These are phyloP conservation scores for Unio pictorum DNA, from an alignment of 2,888 invertebrate genomes.

Conservation along the genomic window DNA sequence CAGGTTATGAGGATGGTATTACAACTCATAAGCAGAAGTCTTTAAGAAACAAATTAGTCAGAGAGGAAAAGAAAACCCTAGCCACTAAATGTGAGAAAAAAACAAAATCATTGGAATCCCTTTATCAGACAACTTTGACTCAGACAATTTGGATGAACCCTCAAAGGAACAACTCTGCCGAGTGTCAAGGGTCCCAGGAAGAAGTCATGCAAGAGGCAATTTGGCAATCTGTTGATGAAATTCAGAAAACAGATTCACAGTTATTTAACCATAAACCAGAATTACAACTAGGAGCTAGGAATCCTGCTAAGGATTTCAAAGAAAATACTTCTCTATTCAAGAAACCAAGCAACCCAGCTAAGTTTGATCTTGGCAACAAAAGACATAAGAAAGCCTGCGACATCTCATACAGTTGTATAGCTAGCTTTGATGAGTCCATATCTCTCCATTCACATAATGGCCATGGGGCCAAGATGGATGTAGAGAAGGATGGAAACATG, in stretches of 20 bases:
- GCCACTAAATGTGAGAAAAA: not conserved
- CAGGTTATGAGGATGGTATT: too few species aligned
- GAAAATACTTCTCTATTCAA: constrained; percentile 27
- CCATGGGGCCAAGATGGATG: not conserved
- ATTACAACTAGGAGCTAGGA: too few species aligned
- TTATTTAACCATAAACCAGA: too few species aligned
- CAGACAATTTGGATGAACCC: constrained; percentile 36
- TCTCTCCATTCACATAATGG: too few species aligned
- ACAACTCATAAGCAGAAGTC: too few species aligned
- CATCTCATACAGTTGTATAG: not conserved
- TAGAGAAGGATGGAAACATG: not conserved
- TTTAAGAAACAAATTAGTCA: too few species aligned
- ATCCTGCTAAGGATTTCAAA: not conserved
- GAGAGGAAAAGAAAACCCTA: not conserved
- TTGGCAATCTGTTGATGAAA: too few species aligned
- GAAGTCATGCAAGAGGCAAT: constrained; percentile 27
- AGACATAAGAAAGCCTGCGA: not conserved
- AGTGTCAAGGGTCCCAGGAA: constrained; percentile 8
- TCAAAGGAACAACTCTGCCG: not conserved
- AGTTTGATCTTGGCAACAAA: not conserved
- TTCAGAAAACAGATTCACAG: too few species aligned
- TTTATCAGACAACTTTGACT: constrained; percentile 44
- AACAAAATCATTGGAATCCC: constrained; percentile 5
- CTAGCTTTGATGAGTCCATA: not conserved
- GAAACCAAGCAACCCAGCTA: constrained; percentile 14